Conservation (phyloP, 2,888 invertebrate genomes). For the Herminia tarsipennalis region DNA sequence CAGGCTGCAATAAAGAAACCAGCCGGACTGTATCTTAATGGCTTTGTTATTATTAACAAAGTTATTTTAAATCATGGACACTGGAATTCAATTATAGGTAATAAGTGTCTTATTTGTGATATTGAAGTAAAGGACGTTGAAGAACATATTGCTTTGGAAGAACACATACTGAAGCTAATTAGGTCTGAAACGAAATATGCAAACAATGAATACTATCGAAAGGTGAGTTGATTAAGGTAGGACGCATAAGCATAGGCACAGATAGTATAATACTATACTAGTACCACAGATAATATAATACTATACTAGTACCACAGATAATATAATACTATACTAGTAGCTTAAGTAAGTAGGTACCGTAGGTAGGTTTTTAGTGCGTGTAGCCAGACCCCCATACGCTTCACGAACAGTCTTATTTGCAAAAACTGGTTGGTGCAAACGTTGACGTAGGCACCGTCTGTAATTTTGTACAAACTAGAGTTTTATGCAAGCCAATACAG, state of each 20-base stretch:
- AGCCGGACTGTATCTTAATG: conserved; percentile 33
- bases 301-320: too few species aligned
- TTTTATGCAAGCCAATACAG: too few species aligned
- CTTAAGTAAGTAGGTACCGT: too few species aligned
- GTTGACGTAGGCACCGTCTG: neutral
- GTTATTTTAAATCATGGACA: conserved; percentile 44
- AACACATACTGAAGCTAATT: conserved; percentile 58
- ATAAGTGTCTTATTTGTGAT: conserved; percentile 56
- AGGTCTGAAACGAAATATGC: conserved; percentile 40
- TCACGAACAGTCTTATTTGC: too few species aligned
- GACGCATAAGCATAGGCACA: too few species aligned
- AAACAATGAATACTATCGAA: conserved; percentile 48
- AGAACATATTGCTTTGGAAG: conserved; percentile 42
- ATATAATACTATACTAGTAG: too few species aligned
- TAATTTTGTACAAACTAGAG: neutral
- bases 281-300: too few species aligned
- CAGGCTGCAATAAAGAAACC: conserved; percentile 18
- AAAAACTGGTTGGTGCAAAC: too few species aligned
- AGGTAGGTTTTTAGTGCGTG: too few species aligned
- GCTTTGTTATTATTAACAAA: conserved; percentile 45
- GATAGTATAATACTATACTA: too few species aligned
- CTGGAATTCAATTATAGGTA: conserved; percentile 59
- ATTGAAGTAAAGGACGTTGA: conserved; percentile 24
- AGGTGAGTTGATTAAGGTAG: too few species aligned
- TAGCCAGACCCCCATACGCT: too few species aligned